Evolutionary conservation across 2,888 invertebrate genomes (phyloP).

Genomic region (Deilephila elpenor): DNA sequence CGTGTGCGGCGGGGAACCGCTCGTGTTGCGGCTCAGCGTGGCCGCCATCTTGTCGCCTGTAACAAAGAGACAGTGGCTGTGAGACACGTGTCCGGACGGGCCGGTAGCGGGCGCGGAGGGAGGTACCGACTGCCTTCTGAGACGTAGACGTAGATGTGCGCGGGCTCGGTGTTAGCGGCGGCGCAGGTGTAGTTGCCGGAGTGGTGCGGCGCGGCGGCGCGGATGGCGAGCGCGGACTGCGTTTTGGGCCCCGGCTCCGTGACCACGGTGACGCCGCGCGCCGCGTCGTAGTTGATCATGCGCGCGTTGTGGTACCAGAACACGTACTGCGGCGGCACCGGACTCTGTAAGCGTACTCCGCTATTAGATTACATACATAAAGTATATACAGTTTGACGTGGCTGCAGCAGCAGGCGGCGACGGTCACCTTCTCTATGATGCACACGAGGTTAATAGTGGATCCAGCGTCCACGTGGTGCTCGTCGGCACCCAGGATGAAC

Average conservation of each 20-base stretch:
- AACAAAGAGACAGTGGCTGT: slow-evolving; percentile 34
- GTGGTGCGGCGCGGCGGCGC: slow-evolving; percentile 92
- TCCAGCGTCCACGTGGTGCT: slow-evolving; percentile 95
- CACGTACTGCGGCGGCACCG: slow-evolving; percentile 96
- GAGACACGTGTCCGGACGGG: background rate
- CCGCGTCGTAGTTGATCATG: slow-evolving; percentile 96
- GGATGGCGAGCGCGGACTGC: slow-evolving; percentile 93
- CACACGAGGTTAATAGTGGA: slow-evolving; percentile 95
- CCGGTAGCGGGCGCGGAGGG: background rate
- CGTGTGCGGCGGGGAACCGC: slow-evolving; percentile 39
- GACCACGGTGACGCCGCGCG: slow-evolving; percentile 92
- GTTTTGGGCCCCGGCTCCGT: slow-evolving; percentile 94
- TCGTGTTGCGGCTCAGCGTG: slow-evolving; percentile 90
- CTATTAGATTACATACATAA: slow-evolving; percentile 22
- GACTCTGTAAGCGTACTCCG: slow-evolving; percentile 86
- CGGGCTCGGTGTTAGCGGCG: slow-evolving; percentile 95
- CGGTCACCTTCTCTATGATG: slow-evolving; percentile 93
- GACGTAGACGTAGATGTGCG: slow-evolving; percentile 95
- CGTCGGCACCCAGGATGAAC: slow-evolving; percentile 93
- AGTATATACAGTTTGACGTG: background rate
- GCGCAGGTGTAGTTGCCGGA: slow-evolving; percentile 96
- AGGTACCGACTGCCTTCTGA: slow-evolving; percentile 90
- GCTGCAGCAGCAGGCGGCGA: background rate
- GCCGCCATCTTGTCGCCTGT: slow-evolving; percentile 96
- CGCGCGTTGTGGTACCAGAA: slow-evolving; percentile 98